Base-by-base conservation (phyloP, 2,797 vertebrate species). In the Lepilemur septentrionalis region DNA sequence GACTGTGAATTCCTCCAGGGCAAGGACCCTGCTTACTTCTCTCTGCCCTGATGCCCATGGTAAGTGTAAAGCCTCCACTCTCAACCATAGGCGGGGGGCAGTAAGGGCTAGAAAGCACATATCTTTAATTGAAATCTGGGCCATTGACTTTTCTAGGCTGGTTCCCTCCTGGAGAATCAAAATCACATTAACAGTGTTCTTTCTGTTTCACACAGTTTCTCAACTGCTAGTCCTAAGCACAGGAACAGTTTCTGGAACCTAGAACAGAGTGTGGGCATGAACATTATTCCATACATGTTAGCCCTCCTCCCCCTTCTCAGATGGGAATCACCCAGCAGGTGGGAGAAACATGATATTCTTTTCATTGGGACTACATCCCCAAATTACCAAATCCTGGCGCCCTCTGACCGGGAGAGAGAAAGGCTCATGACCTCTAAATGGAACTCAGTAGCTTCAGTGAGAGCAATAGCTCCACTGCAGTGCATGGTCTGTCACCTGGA, bases 81-180 rank as follows among this genome's bases (percentile, higher is more conserved):
- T 5, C 30, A 63, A 20, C 15, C 50, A 23, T 70, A 2, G 0
- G 6, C n/a, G 4, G 52, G 12, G 18, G 3, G 13, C 35, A 8
- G 3, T 32, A 78, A 46, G 28, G 2, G 22, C 80, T 95, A 75
- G 50, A 81, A 32, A 94, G 86, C 11, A 70, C 0, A 25, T 14
- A 93, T 50, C 25, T 91, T 57, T 81, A 20, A 50, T 28, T 82
- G n/a, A 92, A 91, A 90, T 87, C 46, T 76, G 67, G 3, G 17
- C 5, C 80, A 55, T 0, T 88, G 67, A 6, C 43, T 72, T 89
- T 94, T 63, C 46, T 88, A 84, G 79, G 7, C 8, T 30, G 13
- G 20, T 63, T 50, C 20, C 7, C 22, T 23, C 35, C 13, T 35
- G 18, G 6, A 76, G 18, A 80, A 90, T 43, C 32, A 78, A 46